Base-by-base conservation (phyloP, 2,797 vertebrate species). In the Apogon talboti region DNA sequence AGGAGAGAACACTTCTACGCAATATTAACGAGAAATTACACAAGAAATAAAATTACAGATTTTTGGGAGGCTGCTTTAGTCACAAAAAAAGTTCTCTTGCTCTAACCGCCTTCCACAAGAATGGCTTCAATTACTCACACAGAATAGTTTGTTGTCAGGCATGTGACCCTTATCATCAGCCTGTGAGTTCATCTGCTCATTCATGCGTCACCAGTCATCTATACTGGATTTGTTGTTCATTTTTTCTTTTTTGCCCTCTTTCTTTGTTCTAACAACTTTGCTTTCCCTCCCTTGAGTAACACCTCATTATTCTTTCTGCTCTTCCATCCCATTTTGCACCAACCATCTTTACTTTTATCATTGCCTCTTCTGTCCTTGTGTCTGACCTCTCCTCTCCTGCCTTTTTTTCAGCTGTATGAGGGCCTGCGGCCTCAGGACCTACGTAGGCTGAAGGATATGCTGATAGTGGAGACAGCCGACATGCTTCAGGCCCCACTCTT, bases 401-500 rank as follows among this genome's bases (percentile, higher is more conserved):
- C 30, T 43, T 53, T 69, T 30, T 69, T 85, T 16, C 80, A 99
- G 98, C 91, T 96, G 9, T 98, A 97, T 61, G 98, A 99, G 85
- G 98, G 98, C 64, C 89, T 99, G 77, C 93, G 94, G 63, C 97
- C 96, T 81, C 98, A 99, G 88, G 98, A 99, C 82, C 92, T 99
- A 53, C 94, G 98, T 37, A 94, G 93, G 77, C 92, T 99, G 65
- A 99, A 99, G 93, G 98, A 99, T 88, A 98, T 99, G 98, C 92
- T 99, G 89, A 99, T 99, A 3, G 98, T 99, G 91, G 97, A 99
- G 92, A 97, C 98, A 5, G 98, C 98, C 33, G 98, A 99, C 92
- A 99, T 99, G 98, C 94, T 99, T 67, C 98, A 99, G 85, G 96
- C 96, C 15, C 98, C 98, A 0, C 95, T 99, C 18, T 99, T 99